A percentile compares a stretch with the other conserved stretches of the same genome.
phyloP scores from a whole-genome alignment of 2,113 vertebrate genomes.

The Seriola aureovittata region DNA sequence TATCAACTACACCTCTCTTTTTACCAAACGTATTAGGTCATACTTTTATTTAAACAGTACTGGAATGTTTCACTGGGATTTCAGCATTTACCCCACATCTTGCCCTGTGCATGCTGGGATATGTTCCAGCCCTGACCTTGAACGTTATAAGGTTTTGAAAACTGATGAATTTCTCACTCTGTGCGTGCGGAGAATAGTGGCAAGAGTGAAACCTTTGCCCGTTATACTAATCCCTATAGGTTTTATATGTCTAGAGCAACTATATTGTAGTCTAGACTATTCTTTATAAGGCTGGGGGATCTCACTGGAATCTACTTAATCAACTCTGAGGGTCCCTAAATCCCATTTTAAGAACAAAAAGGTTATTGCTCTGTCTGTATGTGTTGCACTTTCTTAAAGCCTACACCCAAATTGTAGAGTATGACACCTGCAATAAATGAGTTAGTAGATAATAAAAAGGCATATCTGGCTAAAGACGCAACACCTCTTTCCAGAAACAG shows the following conservation, averaged over 20 bases:
- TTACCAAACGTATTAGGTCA: slow-evolving; percentile 11
- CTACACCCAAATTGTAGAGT: neutral
- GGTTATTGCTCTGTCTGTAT: neutral
- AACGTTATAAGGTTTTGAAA: slow-evolving; percentile 3
- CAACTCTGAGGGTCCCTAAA: neutral
- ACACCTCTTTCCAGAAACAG: neutral
- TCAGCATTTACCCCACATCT: slow-evolving; percentile 7
- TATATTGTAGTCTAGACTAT: slow-evolving; percentile 39
- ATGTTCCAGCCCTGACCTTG: neutral
- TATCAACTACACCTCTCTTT: slow-evolving; percentile 18
- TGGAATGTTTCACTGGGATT: slow-evolving; percentile 10
- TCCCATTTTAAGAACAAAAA: slow-evolving; percentile 11
- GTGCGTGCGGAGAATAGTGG: neutral
- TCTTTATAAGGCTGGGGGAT: slow-evolving; percentile 21
- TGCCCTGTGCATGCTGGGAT: neutral
- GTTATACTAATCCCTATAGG: slow-evolving; percentile 22
- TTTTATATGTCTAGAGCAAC: slow-evolving; percentile 45
- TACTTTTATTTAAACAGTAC: neutral
- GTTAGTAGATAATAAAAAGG: slow-evolving; percentile 32
- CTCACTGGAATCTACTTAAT: slow-evolving; percentile 10
- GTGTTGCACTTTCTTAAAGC: slow-evolving; percentile 21
- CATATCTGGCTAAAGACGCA: neutral
- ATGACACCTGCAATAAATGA: slow-evolving; percentile 14
- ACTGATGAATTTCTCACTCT: neutral
- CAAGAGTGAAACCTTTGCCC: neutral